Evolutionary conservation across 2,888 invertebrate species (phyloP), one percentile per base, ranked within the genome.

Genomic region (Hypercompe scribonia): DNA sequence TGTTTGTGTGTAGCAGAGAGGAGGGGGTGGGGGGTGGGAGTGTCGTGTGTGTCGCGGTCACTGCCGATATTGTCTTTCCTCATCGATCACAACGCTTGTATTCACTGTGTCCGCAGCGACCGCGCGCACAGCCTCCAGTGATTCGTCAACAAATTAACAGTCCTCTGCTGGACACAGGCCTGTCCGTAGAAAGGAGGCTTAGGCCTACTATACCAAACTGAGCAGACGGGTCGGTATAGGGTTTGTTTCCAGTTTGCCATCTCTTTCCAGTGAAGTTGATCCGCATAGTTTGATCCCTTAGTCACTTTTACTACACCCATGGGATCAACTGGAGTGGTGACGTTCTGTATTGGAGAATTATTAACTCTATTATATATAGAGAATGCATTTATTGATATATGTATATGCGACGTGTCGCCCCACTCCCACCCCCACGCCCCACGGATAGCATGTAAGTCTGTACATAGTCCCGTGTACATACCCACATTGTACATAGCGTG

Each of bases 401-500:
- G 24, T 8, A 74, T 76, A 77, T 77, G 82, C 75, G 58, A 39
- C 73, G 21, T 46, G 21, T 21, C 46, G 15, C 42, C 46, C 46
- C n/a, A n/a, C n/a, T n/a, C n/a, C n/a, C n/a, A n/a, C n/a, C n/a
- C 7, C 46, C 46, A 5, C 46, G 21, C 21, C 75, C 81, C 81
- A 82, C 79, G 78, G 77, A 76, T 87, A 86, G 86, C 79, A 78
- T 85, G 83, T 78, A 83, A 87, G 79, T 76, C 73, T 94, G 93
- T 94, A 94, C 89, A 94, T 94, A 93, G 79, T 78, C 73, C 73
- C 73, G 78, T 83, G 83, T 83, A 83, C 85, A 83, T 83, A 84
- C 77, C 78, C 86, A 89, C 84, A 50, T 80, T 94, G 95, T 94
- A 94, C 86, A 95, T 93, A 94, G 78, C 84, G 78, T 95, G 95